Evolutionary conservation across 2,113 vertebrate species (phyloP).

Genomic region (Aramus guarauna): DNA sequence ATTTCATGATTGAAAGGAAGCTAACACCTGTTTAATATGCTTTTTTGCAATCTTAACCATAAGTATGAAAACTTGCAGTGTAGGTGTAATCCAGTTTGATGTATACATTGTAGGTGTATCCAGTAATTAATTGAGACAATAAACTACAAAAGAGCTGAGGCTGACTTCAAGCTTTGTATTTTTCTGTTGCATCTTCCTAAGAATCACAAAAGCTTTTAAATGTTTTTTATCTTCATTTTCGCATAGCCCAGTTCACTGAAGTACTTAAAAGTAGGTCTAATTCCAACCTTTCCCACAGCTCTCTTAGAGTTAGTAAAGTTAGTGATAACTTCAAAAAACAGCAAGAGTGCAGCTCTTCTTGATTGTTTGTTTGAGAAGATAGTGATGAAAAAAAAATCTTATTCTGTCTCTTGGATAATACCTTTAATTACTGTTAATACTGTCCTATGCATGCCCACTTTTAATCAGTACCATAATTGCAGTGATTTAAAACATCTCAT

Average conservation of each 20-base stretch:
- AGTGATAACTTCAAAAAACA: background rate
- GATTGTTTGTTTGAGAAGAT: background rate
- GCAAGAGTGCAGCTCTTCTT: background rate
- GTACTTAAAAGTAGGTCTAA: background rate
- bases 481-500: background rate
- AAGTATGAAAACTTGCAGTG: background rate
- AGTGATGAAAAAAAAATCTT: background rate
- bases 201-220: background rate
- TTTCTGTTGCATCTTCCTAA: background rate
- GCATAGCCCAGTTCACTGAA: background rate
- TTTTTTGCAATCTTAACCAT: background rate
- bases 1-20: background rate
- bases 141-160: background rate
- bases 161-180: background rate
- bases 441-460: background rate
- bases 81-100: background rate
- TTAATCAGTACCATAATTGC: background rate
- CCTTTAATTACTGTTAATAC: background rate
- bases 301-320: background rate
- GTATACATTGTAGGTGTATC: background rate
- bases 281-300: background rate
- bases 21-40: background rate
- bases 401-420: background rate
- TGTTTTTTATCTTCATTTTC: background rate
- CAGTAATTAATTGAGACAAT: background rate